Percentiles rank a stretch among this genome's conserved stretches.
Evolutionary conservation across 2,113 vertebrate genomes (phyloP).

Genomic region (Paratilapia polleni): DNA sequence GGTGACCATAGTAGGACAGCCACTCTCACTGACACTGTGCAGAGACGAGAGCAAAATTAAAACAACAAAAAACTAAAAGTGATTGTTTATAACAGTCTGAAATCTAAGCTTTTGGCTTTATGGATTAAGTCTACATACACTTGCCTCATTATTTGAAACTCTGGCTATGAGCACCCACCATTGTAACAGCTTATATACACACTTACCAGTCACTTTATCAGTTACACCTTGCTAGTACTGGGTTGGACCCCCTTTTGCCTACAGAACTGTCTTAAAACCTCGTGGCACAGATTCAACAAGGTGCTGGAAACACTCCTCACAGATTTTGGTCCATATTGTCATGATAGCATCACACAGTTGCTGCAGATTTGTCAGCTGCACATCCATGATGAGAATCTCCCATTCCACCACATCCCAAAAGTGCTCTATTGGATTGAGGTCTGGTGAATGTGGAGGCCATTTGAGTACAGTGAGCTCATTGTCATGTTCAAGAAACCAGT

Average conservation of each 20-base stretch:
- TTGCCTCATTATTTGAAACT: background rate
- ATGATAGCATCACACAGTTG: background rate
- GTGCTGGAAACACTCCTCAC: background rate
- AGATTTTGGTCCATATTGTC: too few species aligned
- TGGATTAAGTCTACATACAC: background rate
- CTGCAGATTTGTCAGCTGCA: too few species aligned
- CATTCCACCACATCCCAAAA: background rate
- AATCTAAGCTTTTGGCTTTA: background rate
- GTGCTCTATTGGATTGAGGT: background rate
- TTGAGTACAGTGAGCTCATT: background rate
- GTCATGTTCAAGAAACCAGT: background rate
- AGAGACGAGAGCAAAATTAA: rapidly evolving
- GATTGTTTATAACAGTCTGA: background rate
- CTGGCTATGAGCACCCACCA: background rate
- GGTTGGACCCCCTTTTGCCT: too few species aligned
- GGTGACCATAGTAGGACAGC: background rate
- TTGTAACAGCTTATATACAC: too few species aligned
- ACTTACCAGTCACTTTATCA: background rate
- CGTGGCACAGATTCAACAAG: background rate
- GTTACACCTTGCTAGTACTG: background rate
- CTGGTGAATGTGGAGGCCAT: background rate
- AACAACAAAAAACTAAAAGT: background rate
- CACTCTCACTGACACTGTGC: rapidly evolving
- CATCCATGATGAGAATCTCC: too few species aligned
- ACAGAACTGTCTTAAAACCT: background rate